A percentile compares a stretch with the other conserved stretches of the same genome.
These are phyloP conservation scores for Drosophila pseudotalamancana DNA, from an alignment of 2,888 invertebrate genomes.

Conservation along the genomic window DNA sequence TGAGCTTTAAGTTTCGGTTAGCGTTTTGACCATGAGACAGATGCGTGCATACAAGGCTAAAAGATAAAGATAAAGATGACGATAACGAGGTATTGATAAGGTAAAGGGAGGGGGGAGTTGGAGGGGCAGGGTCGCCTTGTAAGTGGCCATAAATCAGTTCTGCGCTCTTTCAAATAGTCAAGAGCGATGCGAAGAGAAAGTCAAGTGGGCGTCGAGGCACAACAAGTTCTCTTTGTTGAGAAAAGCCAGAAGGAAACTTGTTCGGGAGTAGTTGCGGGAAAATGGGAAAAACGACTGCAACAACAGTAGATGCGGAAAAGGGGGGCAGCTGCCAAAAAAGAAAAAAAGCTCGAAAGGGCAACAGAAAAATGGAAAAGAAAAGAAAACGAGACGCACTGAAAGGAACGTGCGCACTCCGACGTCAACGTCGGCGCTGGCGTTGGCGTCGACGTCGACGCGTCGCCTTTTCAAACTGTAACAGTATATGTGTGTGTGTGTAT, in stretches of 20 bases:
- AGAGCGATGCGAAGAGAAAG: slow-evolving; percentile 42
- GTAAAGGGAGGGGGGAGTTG: not conserved
- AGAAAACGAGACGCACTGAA: slow-evolving; percentile 47
- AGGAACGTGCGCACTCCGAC: slow-evolving; percentile 52
- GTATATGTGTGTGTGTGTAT: slow-evolving; percentile 13
- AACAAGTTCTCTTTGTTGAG: slow-evolving; percentile 45
- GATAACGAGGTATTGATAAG: too few species aligned
- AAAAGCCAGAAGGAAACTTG: slow-evolving; percentile 46
- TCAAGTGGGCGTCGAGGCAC: slow-evolving; percentile 1
- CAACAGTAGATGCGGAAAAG: slow-evolving; percentile 42
- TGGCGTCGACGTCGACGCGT: slow-evolving; percentile 11
- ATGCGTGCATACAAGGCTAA: slow-evolving; percentile 3
- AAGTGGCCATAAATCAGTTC: slow-evolving; percentile 36
- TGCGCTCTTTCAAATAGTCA: slow-evolving; percentile 26
- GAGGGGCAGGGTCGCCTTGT: not conserved
- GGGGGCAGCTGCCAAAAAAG: slow-evolving; percentile 9
- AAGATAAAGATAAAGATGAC: not conserved
- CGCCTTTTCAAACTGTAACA: slow-evolving; percentile 2
- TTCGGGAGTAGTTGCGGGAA: slow-evolving; percentile 20
- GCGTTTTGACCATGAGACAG: slow-evolving; percentile 1
- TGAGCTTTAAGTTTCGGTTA: slow-evolving; percentile 26
- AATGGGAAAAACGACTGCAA: slow-evolving; percentile 46
- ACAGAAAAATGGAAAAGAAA: slow-evolving; percentile 52
- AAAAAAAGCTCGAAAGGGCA: slow-evolving; percentile 46
- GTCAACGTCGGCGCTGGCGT: slow-evolving; percentile 15